phyloP scores from a whole-genome alignment of 1,140 invertebrate species.

The Frieseomelitta varia region DNA sequence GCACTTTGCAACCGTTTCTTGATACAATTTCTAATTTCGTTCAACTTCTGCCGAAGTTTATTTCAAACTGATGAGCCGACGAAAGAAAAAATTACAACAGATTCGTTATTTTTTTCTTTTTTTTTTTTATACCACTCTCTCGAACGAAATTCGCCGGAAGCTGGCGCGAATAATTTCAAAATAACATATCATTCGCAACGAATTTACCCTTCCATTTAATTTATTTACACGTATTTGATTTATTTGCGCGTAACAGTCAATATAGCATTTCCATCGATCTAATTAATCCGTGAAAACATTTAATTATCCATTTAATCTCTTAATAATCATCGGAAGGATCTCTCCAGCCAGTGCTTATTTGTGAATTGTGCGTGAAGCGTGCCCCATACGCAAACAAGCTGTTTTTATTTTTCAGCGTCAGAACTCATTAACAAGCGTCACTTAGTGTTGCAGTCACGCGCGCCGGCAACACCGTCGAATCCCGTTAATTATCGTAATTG shows the following conservation, averaged over 20 bases:
- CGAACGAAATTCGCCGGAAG: no score
- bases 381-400: not conserved
- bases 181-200: no score
- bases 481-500: conserved; percentile 58
- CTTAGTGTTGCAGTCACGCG: conserved; percentile 46
- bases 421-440: not conserved
- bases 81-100: no score
- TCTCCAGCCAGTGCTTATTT: not conserved
- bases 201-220: not conserved
- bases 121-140: no score
- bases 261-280: not conserved
- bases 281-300: not conserved
- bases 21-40: no score
- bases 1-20: no score
- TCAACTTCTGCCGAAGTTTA: no score
- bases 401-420: not conserved
- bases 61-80: no score
- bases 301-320: not conserved
- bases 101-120: no score
- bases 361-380: not conserved
- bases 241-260: not conserved
- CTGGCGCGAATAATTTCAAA: no score
- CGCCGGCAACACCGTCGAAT: not conserved
- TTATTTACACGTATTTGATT: not conserved
- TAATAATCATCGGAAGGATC: not conserved